Evolutionary conservation across 2,797 vertebrate genomes (phyloP).

Genomic region (Sebastes trivittatus): DNA sequence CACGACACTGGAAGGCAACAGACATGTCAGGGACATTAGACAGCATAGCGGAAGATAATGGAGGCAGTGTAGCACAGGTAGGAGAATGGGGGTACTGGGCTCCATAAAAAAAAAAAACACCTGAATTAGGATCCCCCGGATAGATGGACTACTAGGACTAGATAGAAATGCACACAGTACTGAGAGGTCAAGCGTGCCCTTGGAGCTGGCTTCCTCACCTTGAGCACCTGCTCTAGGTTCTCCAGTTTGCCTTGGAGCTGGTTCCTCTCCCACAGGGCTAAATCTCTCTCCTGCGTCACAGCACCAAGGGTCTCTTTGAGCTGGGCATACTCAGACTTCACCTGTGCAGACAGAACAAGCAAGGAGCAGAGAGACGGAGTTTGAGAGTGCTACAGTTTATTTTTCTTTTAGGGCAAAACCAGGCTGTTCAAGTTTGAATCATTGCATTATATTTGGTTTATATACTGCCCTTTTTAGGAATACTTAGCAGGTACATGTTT

Average conservation of each 20-base stretch:
- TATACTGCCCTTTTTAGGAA: background rate
- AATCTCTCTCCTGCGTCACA: constrained; percentile 91
- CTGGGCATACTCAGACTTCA: constrained; percentile 90
- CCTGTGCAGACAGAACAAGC: constrained; percentile 75
- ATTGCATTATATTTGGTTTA: background rate
- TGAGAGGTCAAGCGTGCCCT: constrained; percentile 10
- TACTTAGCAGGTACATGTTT: background rate
- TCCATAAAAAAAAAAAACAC: constrained; percentile 46
- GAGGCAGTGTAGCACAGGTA: constrained; percentile 63
- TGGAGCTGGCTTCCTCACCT: constrained; percentile 83
- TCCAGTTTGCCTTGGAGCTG: constrained; percentile 99
- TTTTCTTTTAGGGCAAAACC: background rate
- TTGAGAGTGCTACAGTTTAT: background rate
- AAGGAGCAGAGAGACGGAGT: constrained; percentile 16
- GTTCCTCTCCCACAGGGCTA: constrained; percentile 89
- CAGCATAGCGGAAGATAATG: constrained; percentile 55
- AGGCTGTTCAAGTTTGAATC: background rate
- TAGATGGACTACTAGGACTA: constrained; percentile 8
- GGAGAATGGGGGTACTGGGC: constrained; percentile 35
- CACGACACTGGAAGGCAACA: constrained; percentile 81
- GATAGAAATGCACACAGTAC: constrained; percentile 20
- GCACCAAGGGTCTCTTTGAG: constrained; percentile 84
- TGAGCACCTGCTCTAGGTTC: constrained; percentile 99
- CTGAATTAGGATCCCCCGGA: constrained; percentile 40
- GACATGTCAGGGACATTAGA: constrained; percentile 77